Percentiles rank a stretch among this genome's conserved stretches.
phyloP scores from a whole-genome alignment of 2,888 invertebrate species.

The Mystacides longicornis region DNA sequence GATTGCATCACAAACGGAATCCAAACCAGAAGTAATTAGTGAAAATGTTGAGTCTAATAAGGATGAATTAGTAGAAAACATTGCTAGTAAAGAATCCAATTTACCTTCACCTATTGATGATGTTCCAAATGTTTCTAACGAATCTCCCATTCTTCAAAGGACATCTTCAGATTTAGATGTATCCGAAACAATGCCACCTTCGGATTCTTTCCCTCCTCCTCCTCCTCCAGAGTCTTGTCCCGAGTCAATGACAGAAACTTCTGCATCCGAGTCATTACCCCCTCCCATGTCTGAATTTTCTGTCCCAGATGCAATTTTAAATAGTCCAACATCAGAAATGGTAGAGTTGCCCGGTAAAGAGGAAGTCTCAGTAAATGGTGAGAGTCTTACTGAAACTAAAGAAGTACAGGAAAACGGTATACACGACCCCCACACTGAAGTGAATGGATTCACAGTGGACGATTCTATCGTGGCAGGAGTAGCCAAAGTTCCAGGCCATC shows the following conservation, averaged over 20 bases:
- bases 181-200: conserved; percentile 21
- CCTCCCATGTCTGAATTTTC: conserved; percentile 23
- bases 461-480: conserved; percentile 4
- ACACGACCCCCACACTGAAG: conserved; percentile 8
- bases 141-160: conserved; percentile 20
- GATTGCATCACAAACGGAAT: too few species aligned
- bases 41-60: too few species aligned
- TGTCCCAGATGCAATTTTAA: conserved; percentile 20
- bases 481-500: conserved; percentile 10
- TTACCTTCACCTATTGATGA: conserved; percentile 4
- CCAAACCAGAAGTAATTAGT: too few species aligned
- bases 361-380: conserved; percentile 12
- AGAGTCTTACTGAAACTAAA: conserved; percentile 5
- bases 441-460: conserved; percentile 7
- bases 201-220: conserved; percentile 24
- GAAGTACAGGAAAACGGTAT: conserved; percentile 1
- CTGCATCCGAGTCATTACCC: conserved; percentile 24
- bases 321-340: conserved; percentile 24
- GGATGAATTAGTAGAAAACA: too few species aligned
- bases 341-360: conserved; percentile 23
- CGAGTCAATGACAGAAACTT: conserved; percentile 23
- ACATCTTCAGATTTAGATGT: conserved; percentile 20
- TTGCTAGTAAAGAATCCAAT: background rate
- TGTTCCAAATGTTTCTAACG: conserved; percentile 1
- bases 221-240: conserved; percentile 25